A percentile compares a stretch with the other conserved stretches of the same genome.
These are phyloP conservation scores for Neoascia interrupta DNA, from an alignment of 2,888 invertebrate species.

Conservation along the genomic window DNA sequence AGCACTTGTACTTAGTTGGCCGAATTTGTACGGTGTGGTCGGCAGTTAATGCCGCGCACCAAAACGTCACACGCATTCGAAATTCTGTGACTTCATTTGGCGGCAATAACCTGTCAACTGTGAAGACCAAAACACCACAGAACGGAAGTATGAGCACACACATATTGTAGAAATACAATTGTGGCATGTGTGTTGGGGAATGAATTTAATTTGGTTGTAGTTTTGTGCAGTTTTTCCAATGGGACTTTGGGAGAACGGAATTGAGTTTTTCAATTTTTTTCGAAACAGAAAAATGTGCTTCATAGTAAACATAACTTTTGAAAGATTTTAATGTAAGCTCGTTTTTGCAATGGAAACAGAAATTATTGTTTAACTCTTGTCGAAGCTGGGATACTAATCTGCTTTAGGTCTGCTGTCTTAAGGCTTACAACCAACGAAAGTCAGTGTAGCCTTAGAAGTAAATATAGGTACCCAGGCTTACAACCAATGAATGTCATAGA, in stretches of 20 bases:
- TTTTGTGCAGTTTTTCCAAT: conserved; percentile 53
- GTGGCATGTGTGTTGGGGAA: conserved; percentile 26
- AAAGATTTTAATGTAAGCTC: too few species aligned
- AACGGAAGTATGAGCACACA: conserved; percentile 72
- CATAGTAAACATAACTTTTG: too few species aligned
- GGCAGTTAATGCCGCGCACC: conserved; percentile 9
- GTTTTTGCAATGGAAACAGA: too few species aligned
- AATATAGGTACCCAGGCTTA: too few species aligned
- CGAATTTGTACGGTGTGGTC: conserved; percentile 25
- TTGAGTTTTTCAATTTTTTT: not conserved
- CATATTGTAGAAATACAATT: conserved; percentile 18
- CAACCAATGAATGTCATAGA: too few species aligned
- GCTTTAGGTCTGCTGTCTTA: too few species aligned
- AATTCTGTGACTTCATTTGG: conserved; percentile 67
- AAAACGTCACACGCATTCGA: conserved; percentile 62
- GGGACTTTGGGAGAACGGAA: conserved; percentile 32
- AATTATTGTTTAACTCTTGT: too few species aligned
- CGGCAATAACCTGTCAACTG: conserved; percentile 73
- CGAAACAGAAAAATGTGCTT: conserved; percentile 48
- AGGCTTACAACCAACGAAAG: too few species aligned
- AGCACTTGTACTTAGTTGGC: conserved; percentile 10
- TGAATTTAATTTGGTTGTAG: conserved; percentile 53
- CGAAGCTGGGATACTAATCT: too few species aligned
- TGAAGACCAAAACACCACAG: conserved; percentile 71
- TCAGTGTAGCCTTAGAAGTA: too few species aligned